Base-by-base conservation (phyloP, 2,113 vertebrate genomes). In the Seriola aureovittata region DNA sequence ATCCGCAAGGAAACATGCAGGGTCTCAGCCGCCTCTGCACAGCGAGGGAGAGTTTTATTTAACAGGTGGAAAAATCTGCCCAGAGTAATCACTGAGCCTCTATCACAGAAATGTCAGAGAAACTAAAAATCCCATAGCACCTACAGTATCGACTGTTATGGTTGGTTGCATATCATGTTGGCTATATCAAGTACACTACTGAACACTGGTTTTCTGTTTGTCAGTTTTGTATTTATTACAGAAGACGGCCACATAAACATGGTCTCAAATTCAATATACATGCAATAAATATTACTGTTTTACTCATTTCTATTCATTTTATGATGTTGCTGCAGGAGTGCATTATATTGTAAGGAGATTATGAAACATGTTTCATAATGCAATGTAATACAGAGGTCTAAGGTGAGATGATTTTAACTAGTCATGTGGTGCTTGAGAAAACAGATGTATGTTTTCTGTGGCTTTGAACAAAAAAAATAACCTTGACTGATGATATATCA, bases 1-100 rank as follows among this genome's bases (percentile, higher is more conserved):
- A 90, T 90, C 87, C 84, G 71, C 88, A 64, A 88, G 87, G 89
- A 91, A 94, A 89, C 91, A 93, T 82, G 88, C 89, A 67, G 81
- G 85, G 80, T 81, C 75, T 84, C 23, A 29, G 78, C 89, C 59
- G 80, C 82, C 89, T 90, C 81, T 32, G 75, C 71, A 81, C 85
- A 85, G 75, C n/a, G 29, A 85, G 76, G 78, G 69, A 81, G 71
- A 81, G 40, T 88, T 87, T 88, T 81, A 85, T 87, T 91, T 91
- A 88, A 87, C 86, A 74, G 82, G 68, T 71, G 67, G 78, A 89
- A 84, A 75, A 83, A 86, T 87, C 77, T 46, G 34, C 54, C 80
- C 42, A 16, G 80, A 71, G 77, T 85, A 71, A 85, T 84, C 74
- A 75, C 62, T 6, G 17, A 83, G 76, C 71, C 71, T 71, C 66